Conservation (phyloP, 1,140 invertebrate species). For the Temnothorax longispinosus region DNA sequence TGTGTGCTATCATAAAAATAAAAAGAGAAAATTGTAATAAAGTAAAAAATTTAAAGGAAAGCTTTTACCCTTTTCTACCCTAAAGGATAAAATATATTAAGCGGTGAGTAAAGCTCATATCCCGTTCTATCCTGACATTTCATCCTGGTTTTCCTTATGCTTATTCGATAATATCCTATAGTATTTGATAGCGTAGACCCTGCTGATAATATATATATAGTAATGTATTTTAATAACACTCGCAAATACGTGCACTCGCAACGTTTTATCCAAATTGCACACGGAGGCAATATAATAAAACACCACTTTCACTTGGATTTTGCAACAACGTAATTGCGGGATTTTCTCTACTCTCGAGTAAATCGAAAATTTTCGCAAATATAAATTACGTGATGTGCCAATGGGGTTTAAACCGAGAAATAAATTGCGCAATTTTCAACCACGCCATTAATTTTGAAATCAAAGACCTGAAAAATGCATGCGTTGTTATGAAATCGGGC, state of each 20-base stretch:
- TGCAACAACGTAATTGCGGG: constrained; percentile 21
- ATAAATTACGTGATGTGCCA: not conserved
- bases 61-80: not conserved
- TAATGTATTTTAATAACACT: not conserved
- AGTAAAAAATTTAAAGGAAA: not conserved
- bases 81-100: not conserved
- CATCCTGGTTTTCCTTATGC: not conserved
- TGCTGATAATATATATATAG: not conserved
- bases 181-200: not conserved
- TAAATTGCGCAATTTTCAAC: constrained; percentile 26
- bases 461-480: not conserved
- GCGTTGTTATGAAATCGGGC: not conserved
- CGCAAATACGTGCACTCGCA: not conserved
- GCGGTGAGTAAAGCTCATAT: not conserved
- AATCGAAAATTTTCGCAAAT: constrained; percentile 34
- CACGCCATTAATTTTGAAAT: constrained; percentile 20
- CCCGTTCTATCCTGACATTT: not conserved
- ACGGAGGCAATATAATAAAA: not conserved
- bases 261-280: not conserved
- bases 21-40: not conserved
- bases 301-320: not conserved
- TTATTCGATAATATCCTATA: not conserved
- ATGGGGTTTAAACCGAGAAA: not conserved
- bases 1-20: not conserved
- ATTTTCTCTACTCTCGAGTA: not conserved